Evolutionary conservation across 2,888 invertebrate genomes (phyloP).

Genomic region (Parochlus steinenii): DNA sequence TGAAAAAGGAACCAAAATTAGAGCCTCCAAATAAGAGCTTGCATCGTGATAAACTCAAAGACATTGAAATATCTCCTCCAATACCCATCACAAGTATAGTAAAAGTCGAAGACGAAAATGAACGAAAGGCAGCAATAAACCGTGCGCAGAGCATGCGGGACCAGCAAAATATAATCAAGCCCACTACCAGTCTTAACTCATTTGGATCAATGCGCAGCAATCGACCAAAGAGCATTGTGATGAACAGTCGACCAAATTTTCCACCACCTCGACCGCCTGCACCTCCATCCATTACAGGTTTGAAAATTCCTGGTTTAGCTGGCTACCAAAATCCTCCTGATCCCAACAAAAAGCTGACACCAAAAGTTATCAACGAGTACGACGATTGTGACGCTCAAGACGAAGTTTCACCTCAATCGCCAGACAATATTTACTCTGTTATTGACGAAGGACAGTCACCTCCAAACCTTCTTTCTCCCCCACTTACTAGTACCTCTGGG

Average conservation of each 20-base stretch:
- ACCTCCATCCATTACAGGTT: conserved; percentile 25
- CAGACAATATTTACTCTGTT: conserved; percentile 72
- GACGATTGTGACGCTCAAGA: conserved; percentile 57
- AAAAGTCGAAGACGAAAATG: conserved; percentile 36
- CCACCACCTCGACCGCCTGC: conserved; percentile 59
- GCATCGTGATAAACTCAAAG: conserved; percentile 54
- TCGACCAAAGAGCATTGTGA: conserved; percentile 56
- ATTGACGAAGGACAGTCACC: conserved; percentile 57
- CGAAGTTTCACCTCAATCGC: conserved; percentile 34
- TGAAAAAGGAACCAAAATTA: conserved; percentile 40
- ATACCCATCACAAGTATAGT: conserved; percentile 35
- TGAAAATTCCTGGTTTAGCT: conserved; percentile 33
- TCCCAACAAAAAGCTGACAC: conserved; percentile 17
- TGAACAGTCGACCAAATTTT: conserved; percentile 54
- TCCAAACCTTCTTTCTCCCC: conserved; percentile 26
- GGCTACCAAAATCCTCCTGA: conserved; percentile 40
- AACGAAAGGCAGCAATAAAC: conserved; percentile 41
- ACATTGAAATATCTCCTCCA: conserved; percentile 68
- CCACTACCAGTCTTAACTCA: conserved; percentile 47
- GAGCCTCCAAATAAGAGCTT: conserved; percentile 45
- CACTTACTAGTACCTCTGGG: conserved; percentile 27
- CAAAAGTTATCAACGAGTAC: conserved; percentile 37
- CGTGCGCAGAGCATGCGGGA: conserved; percentile 72
- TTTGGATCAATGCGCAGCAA: conserved; percentile 74
- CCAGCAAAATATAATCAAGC: conserved; percentile 23